Base-by-base conservation (phyloP, 2,113 vertebrate genomes). In the Dipodomys ordii region DNA sequence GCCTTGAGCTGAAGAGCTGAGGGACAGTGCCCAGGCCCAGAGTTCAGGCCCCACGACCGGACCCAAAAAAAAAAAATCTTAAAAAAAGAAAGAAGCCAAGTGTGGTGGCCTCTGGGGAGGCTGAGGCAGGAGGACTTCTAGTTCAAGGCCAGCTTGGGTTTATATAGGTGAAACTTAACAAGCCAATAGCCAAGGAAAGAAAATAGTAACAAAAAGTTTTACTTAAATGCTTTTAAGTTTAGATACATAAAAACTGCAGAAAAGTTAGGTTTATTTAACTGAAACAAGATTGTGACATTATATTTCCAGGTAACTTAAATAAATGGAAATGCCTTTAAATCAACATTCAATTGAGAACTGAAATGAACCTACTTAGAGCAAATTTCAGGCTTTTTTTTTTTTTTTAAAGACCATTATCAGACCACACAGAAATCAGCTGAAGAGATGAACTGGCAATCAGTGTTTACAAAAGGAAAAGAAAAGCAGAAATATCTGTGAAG, bases 161-260 rank as follows among this genome's bases (percentile, higher is more conserved):
- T 62, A 62, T 16, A 62, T 62, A 62, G 3, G 12, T 12, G 16
- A 22, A 62, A 6, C 12, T 62, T 16, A 62, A 62, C 49, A 53
- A 53, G 8, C 12, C 49, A 53, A 53, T 11, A 53, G 8, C 49
- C 49, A 53, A 53, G 12, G 49, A 53, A 53, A 53, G 9, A 53
- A 53, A 53, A 13, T 9, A 53, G 12, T 53, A 53, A 53, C 49
- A 62, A 62, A 62, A 60, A 60, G 11, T 53, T 53, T 53, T 62
- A 62, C 20, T 62, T 62, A 16, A 86, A 25, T 80, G 30, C 74
- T 83, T 92, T 74, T 28, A 83, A 89, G 73, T 65, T 95, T 77
- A 83, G 30, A 73, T 23, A 93, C 7, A 88, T 22, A 23, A 92
- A 87, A 87, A 67, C 44, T 77, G 49, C 22, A 77, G 39, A 32